These are phyloP conservation scores for Gymnopithys bicolor DNA, from an alignment of 2,797 vertebrate species.

Conservation along the genomic window DNA sequence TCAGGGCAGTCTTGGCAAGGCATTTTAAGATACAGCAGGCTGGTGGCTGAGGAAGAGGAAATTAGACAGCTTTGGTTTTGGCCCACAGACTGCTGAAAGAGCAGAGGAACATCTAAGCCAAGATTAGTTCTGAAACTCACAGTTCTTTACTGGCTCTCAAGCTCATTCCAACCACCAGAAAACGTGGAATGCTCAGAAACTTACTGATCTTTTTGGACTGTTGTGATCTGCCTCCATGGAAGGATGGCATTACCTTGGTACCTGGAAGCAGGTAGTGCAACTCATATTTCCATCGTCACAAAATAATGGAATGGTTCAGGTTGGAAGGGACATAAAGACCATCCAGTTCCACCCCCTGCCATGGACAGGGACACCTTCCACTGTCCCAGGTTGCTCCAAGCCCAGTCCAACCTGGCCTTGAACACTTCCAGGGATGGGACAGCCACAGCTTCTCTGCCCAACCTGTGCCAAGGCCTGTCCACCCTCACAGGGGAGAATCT, in stretches of 20 bases:
- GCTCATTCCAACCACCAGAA: not conserved
- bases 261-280: not conserved
- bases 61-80: not conserved
- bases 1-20: not conserved
- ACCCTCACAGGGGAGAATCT: not conserved
- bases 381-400: not conserved
- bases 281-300: not conserved
- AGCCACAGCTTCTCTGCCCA: not conserved
- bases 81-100: not conserved
- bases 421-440: not conserved
- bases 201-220: rapidly evolving
- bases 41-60: not conserved
- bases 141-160: not conserved
- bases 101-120: not conserved
- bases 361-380: not conserved
- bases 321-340: not conserved
- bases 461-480: not conserved
- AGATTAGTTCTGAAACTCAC: not conserved
- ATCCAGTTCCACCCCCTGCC: not conserved
- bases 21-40: not conserved
- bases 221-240: not conserved
- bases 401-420: not conserved
- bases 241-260: not conserved
- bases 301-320: not conserved
- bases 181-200: not conserved